These are phyloP conservation scores for Eonycteris spelaea DNA, from an alignment of 2,113 vertebrate genomes.

Conservation along the genomic window DNA sequence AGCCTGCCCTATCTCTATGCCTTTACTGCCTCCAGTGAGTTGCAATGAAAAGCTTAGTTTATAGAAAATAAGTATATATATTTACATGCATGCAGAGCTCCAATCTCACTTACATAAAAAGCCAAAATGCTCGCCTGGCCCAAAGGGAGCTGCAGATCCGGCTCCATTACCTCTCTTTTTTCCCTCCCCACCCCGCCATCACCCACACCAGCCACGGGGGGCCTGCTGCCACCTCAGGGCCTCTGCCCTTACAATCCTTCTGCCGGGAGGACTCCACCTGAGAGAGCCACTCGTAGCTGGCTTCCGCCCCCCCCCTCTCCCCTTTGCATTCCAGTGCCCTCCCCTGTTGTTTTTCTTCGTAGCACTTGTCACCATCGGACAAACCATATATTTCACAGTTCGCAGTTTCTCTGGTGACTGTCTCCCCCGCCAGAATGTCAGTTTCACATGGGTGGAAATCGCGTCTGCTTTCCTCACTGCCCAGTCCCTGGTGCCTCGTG, in stretches of 20 bases:
- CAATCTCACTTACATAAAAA: not conserved
- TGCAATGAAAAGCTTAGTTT: not conserved
- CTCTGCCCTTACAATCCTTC: not conserved
- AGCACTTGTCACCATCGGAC: not conserved
- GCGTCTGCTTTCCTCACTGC: not conserved
- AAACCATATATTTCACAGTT: not conserved
- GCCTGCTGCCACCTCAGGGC: not conserved
- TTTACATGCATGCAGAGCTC: not conserved
- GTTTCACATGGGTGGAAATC: not conserved
- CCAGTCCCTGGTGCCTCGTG: rapidly evolving
- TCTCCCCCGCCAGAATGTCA: not conserved
- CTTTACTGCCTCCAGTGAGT: not conserved
- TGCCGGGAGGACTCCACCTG: not conserved
- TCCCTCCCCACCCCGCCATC: not conserved
- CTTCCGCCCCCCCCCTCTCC: not conserved
- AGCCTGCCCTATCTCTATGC: not conserved
- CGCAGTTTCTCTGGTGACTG: not conserved
- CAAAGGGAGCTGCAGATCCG: rapidly evolving
- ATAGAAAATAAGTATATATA: not conserved
- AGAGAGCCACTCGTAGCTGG: not conserved
- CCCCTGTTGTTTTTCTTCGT: too few species aligned
- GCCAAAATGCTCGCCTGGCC: not conserved
- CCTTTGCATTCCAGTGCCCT: not conserved
- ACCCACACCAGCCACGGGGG: too few species aligned
- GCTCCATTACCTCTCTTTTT: too few species aligned